Conservation (phyloP, 1,140 invertebrate genomes). For the Pogonomyrmex californicus region DNA sequence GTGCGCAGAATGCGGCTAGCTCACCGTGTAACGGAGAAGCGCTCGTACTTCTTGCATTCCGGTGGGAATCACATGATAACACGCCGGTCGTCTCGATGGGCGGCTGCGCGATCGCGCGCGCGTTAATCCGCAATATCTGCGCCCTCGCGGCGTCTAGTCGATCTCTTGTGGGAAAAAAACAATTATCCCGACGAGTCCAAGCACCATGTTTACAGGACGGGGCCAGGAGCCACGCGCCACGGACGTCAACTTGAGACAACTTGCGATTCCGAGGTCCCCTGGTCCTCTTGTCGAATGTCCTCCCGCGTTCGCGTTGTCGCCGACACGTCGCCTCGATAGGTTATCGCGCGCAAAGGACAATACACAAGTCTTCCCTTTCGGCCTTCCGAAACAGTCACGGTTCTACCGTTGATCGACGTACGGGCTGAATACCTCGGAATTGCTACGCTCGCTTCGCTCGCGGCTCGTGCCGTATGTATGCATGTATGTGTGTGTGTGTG, state of each 20-base stretch:
- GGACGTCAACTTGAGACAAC: constrained; percentile 46
- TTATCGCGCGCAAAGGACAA: constrained; percentile 4
- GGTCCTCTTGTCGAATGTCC: background rate
- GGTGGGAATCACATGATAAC: constrained; percentile 65
- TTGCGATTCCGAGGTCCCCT: too few species aligned
- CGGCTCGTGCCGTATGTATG: background rate
- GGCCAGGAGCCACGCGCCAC: constrained; percentile 60
- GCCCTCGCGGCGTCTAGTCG: background rate
- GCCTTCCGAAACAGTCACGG: background rate
- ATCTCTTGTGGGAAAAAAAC: constrained; percentile 54
- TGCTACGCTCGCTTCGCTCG: background rate
- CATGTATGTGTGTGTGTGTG: background rate
- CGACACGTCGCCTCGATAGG: background rate
- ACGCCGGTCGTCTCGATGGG: background rate
- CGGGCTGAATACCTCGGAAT: background rate
- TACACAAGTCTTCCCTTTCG: background rate
- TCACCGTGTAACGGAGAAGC: constrained; percentile 64
- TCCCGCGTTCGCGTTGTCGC: background rate
- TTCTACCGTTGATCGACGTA: constrained; percentile 1
- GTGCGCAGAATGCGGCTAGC: constrained; percentile 61
- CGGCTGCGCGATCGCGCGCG: background rate
- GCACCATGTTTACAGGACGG: constrained; percentile 74
- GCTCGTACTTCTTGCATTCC: constrained; percentile 62
- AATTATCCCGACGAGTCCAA: constrained; percentile 57
- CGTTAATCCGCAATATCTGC: constrained; percentile 22